phyloP scores from a whole-genome alignment of 1,140 invertebrate genomes.

The Scaptomyza pallida region DNA sequence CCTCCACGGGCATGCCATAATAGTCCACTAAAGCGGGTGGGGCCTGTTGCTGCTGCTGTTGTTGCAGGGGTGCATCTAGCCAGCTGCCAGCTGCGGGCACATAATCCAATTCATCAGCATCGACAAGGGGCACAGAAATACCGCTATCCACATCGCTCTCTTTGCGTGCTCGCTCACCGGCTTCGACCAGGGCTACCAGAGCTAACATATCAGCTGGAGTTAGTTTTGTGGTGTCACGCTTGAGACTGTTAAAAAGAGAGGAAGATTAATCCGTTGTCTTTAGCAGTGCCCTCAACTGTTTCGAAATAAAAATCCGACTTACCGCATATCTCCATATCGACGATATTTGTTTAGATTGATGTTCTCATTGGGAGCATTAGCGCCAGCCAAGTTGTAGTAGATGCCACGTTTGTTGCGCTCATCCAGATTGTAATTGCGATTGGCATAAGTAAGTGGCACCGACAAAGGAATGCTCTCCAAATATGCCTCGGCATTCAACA shows the following conservation, averaged over 20 bases:
- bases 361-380: constrained; percentile 43
- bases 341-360: constrained; percentile 72
- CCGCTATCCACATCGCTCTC: constrained; percentile 67
- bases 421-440: constrained; percentile 75
- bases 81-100: constrained; percentile 54
- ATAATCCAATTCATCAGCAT: constrained; percentile 66
- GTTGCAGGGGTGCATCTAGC: constrained; percentile 64
- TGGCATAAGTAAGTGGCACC: constrained; percentile 70
- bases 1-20: constrained; percentile 73
- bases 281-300: too few relatives aligned
- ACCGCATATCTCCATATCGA: constrained; percentile 79
- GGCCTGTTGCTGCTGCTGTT: constrained; percentile 22
- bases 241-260: constrained; percentile 33
- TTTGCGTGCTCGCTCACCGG: constrained; percentile 77
- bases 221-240: constrained; percentile 76
- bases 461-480: constrained; percentile 72
- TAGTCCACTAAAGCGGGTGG: constrained; percentile 68
- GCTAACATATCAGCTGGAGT: constrained; percentile 82
- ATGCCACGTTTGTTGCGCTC: constrained; percentile 77
- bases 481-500: constrained; percentile 77
- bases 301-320: constrained; percentile 29
- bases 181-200: constrained; percentile 78
- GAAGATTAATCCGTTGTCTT: too few relatives aligned
- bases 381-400: constrained; percentile 61
- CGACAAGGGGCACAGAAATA: constrained; percentile 48